Percentiles rank a stretch among this genome's conserved stretches.
Conservation (phyloP, 2,113 vertebrate genomes). For the Cheilinus undulatus region DNA sequence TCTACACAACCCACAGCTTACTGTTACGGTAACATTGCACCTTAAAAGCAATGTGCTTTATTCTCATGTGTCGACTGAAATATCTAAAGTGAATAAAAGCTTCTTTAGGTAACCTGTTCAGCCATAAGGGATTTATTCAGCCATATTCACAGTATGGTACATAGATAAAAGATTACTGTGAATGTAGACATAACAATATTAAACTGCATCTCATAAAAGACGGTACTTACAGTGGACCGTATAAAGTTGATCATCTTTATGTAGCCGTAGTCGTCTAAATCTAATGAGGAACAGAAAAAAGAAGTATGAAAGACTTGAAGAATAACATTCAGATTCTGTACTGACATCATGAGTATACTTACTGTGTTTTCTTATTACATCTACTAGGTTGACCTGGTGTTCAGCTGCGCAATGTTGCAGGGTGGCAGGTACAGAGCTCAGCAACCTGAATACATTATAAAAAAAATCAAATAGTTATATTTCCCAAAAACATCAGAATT, state of each 20-base stretch:
- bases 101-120: no score
- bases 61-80: no score
- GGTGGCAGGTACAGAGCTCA: slow-evolving; percentile 83
- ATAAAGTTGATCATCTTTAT: slow-evolving; percentile 96
- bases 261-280: slow-evolving; percentile 95
- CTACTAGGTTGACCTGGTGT: slow-evolving; percentile 85
- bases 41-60: no score
- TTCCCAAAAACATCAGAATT: no score
- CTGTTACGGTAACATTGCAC: no score
- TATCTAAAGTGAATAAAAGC: no score
- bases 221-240: slow-evolving; percentile 87
- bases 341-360: slow-evolving; percentile 46
- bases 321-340: no score
- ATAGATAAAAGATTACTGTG: no score
- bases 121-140: no score
- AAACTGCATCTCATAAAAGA: not conserved
- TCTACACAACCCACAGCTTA: no score
- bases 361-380: slow-evolving; percentile 86
- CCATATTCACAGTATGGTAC: no score
- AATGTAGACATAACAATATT: not conserved
- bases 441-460: slow-evolving; percentile 85
- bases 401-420: slow-evolving; percentile 89
- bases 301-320: not conserved
- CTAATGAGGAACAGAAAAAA: slow-evolving; percentile 71
- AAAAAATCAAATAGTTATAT: no score